phyloP scores from a whole-genome alignment of 2,888 invertebrate genomes.

The Ennomos erosarius region DNA sequence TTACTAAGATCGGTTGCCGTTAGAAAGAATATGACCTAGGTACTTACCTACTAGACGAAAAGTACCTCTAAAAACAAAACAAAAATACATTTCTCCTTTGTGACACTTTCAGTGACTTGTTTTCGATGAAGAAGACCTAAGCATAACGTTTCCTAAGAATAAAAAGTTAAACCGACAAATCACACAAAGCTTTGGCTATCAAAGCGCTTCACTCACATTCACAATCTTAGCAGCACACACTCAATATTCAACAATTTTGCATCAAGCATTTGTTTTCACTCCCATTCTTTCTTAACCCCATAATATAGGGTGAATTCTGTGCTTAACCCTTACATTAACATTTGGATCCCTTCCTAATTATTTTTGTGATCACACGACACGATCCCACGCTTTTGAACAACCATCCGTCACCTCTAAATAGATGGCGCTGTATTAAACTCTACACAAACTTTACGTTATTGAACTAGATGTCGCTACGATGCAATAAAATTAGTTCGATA shows the following conservation, averaged over 20 bases:
- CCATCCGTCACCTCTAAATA: conserved; percentile 9
- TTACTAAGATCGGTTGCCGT: too few relatives aligned
- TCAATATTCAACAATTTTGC: conserved; percentile 41
- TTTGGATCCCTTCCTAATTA: conserved; percentile 39
- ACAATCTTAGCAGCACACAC: conserved; percentile 44
- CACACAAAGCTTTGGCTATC: conserved; percentile 60
- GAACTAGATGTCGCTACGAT: conserved; percentile 26
- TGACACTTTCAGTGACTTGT: conserved; percentile 75
- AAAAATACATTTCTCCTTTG: conserved; percentile 43
- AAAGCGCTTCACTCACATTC: conserved; percentile 60
- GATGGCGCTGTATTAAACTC: conserved; percentile 30
- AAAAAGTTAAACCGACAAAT: conserved; percentile 40
- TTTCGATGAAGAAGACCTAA: conserved; percentile 61
- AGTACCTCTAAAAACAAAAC: background rate
- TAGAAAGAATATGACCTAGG: background rate
- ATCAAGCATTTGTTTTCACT: conserved; percentile 37
- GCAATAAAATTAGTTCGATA: background rate
- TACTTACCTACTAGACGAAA: background rate
- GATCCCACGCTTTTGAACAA: conserved; percentile 7
- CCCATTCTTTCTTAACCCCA: conserved; percentile 26
- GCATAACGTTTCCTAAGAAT: conserved; percentile 45
- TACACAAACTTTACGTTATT: background rate
- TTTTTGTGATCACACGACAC: conserved; percentile 18
- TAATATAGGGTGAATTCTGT: too few relatives aligned
- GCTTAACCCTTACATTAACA: conserved; percentile 42